Conservation (phyloP, 2,888 invertebrate genomes). For the Tipula helvola region DNA sequence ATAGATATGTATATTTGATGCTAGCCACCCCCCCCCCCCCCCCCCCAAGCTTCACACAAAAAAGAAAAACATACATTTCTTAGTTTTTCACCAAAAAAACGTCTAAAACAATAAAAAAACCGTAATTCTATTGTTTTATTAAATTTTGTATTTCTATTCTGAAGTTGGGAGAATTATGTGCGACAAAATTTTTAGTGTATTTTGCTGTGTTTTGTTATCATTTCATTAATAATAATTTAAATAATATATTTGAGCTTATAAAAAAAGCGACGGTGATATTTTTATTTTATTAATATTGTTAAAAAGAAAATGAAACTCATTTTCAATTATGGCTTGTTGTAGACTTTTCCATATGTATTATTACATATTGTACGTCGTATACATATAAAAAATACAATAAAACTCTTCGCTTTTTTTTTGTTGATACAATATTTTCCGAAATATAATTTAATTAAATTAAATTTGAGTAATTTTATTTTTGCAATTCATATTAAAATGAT, state of each 20-base stretch:
- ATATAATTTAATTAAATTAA: not conserved
- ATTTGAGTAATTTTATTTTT: not conserved
- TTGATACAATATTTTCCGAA: not conserved
- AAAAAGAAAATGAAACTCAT: not conserved
- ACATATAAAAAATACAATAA: no score
- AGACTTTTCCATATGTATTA: not conserved
- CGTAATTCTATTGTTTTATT: not conserved
- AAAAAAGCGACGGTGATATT: not conserved
- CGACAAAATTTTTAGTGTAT: no score
- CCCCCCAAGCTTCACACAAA: not conserved
- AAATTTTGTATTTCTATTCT: not conserved
- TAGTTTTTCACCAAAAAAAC: not conserved
- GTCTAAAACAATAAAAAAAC: not conserved
- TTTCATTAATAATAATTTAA: no score
- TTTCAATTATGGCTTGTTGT: not conserved
- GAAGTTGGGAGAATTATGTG: not conserved
- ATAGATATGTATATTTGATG: no score
- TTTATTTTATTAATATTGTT: not conserved
- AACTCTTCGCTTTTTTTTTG: not conserved
- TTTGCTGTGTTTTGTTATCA: no score
- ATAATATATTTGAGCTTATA: no score
- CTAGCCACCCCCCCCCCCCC: not conserved
- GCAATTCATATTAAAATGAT: not conserved
- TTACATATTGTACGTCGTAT: no score
- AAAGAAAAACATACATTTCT: not conserved